Conservation (phyloP, 2,113 vertebrate species). For the Vimba vimba region DNA sequence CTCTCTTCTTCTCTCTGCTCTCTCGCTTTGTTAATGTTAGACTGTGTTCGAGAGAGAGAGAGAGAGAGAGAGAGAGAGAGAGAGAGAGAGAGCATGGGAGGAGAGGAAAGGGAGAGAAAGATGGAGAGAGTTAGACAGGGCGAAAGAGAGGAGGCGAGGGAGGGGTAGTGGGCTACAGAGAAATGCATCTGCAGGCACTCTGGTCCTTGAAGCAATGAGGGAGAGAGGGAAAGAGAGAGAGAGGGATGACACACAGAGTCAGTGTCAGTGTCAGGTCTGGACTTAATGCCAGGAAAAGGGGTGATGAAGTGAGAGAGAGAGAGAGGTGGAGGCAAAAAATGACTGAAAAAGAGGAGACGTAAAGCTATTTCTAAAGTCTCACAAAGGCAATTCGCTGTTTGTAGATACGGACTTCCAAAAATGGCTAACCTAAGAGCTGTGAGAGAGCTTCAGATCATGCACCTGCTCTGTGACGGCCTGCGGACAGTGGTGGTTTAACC, state of each 20-base stretch:
- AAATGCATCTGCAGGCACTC: constrained; percentile 64
- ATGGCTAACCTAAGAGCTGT: constrained; percentile 18
- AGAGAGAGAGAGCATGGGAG: constrained; percentile 46
- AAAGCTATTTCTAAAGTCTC: constrained; percentile 43
- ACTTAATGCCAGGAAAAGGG: constrained; percentile 74
- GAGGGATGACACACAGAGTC: constrained; percentile 72
- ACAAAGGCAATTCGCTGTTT: constrained; percentile 30
- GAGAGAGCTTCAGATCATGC: background rate
- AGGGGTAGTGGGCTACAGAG: constrained; percentile 55
- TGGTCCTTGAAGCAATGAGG: constrained; percentile 60
- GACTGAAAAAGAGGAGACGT: constrained; percentile 44
- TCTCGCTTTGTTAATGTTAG: constrained; percentile 56
- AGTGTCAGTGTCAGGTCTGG: constrained; percentile 76
- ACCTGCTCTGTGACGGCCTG: background rate
- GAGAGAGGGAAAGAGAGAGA: constrained; percentile 45
- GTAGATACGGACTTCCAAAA: constrained; percentile 24
- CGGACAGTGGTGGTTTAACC: constrained; percentile 29
- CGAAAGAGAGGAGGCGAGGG: constrained; percentile 56
- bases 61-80: constrained; percentile 47
- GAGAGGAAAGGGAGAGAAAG: constrained; percentile 47
- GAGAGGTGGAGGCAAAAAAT: constrained; percentile 42
- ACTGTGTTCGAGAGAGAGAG: constrained; percentile 50
- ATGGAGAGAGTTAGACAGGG: constrained; percentile 57
- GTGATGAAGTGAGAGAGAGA: constrained; percentile 60
- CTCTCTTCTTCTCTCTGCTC: constrained; percentile 37